phyloP scores from a whole-genome alignment of 2,113 vertebrate species.

The Carassius carassius region DNA sequence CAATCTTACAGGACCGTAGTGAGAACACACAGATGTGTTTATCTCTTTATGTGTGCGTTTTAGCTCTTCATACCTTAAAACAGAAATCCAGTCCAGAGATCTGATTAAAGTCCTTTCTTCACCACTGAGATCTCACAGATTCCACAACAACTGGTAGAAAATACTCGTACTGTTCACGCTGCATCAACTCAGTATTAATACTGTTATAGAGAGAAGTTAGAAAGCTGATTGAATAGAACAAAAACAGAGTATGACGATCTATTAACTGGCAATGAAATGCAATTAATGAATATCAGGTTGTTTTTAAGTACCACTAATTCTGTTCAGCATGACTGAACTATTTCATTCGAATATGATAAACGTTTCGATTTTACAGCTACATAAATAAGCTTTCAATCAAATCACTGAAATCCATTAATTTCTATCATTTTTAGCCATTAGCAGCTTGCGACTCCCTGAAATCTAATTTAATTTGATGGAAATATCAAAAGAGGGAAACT shows the following conservation, averaged over 20 bases:
- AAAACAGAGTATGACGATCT: neutral
- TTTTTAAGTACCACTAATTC: neutral
- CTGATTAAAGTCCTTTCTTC: neutral
- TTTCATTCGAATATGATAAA: neutral
- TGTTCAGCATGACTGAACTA: neutral
- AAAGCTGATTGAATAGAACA: slow-evolving; percentile 4
- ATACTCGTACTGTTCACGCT: neutral
- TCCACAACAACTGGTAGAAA: neutral
- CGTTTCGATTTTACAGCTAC: neutral
- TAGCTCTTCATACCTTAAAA: neutral
- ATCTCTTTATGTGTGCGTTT: neutral
- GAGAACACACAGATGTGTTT: neutral
- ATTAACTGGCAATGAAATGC: neutral
- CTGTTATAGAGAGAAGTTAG: slow-evolving; percentile 12
- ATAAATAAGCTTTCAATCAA: too few species aligned
- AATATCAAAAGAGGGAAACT: neutral
- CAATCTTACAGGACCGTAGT: neutral
- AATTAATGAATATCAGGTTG: neutral
- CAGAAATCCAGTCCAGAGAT: neutral
- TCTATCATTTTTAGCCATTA: neutral
- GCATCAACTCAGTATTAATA: slow-evolving; percentile 1
- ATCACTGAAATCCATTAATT: neutral
- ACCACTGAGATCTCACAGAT: slow-evolving; percentile 1
- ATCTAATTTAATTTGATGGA: neutral
- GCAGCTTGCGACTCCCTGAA: neutral